phyloP scores from a whole-genome alignment of 2,888 invertebrate genomes.

The Eupeodes latifasciatus region DNA sequence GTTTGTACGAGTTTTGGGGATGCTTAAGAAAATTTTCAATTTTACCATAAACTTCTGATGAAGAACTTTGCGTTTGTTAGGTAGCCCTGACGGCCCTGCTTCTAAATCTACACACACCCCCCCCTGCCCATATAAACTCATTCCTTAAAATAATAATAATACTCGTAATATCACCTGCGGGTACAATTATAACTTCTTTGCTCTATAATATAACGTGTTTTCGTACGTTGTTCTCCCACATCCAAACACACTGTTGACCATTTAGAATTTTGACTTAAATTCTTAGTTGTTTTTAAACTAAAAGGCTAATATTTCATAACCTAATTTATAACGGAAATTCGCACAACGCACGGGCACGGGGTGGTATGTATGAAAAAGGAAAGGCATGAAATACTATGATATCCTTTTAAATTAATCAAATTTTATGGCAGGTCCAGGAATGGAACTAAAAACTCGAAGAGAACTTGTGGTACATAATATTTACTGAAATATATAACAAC shows the following conservation, averaged over 20 bases:
- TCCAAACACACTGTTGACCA: constrained; percentile 25
- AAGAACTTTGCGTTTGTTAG: constrained; percentile 35
- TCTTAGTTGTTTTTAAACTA: constrained; percentile 20
- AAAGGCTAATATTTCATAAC: constrained; percentile 23
- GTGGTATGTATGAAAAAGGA: neutral
- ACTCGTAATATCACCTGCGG: constrained; percentile 67
- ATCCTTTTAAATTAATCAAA: constrained; percentile 10
- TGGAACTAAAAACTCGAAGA: neutral
- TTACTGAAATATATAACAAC: too few species aligned
- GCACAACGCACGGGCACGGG: too few species aligned
- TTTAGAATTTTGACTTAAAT: constrained; percentile 40
- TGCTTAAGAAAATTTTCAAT: constrained; percentile 64
- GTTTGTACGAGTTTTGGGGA: neutral
- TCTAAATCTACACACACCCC: neutral
- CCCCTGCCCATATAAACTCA: neutral
- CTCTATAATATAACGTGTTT: constrained; percentile 30
- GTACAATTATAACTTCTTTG: constrained; percentile 68
- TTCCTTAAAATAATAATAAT: constrained; percentile 67
- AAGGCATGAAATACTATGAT: neutral
- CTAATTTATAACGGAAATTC: neutral
- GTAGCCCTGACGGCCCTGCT: neutral
- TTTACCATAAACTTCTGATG: constrained; percentile 66
- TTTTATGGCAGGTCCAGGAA: neutral
- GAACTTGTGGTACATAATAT: too few species aligned
- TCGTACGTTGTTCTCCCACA: neutral